Conservation (phyloP, 2,113 vertebrate genomes). For the Sciurus niger region DNA sequence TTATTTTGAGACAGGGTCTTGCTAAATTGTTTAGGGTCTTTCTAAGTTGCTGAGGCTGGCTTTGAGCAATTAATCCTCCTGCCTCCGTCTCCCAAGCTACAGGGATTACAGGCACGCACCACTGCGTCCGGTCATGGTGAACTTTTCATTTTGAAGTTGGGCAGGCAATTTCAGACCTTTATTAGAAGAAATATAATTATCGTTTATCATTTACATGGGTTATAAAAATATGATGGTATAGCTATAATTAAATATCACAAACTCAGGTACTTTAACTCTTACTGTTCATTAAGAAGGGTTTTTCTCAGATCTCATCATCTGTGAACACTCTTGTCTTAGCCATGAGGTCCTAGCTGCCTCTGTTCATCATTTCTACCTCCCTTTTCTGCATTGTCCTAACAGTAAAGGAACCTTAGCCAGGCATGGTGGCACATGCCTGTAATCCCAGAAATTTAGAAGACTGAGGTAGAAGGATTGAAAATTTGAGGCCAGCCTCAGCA, state of each 20-base stretch:
- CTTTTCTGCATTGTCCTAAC: neutral
- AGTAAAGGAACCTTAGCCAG: neutral
- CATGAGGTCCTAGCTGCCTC: neutral
- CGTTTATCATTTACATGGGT: constrained; percentile 8
- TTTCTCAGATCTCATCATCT: neutral
- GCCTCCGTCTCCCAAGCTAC: no score
- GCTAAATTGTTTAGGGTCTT: no score
- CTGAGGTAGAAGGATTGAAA: no score
- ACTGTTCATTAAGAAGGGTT: neutral
- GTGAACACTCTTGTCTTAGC: neutral
- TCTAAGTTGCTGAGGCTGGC: no score
- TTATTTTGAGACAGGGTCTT: no score
- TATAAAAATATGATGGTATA: constrained; percentile 20
- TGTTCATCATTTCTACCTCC: neutral
- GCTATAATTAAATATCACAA: neutral
- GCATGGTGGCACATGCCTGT: no score
- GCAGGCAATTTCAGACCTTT: constrained; percentile 35
- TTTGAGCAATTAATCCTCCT: no score
- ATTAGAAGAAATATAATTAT: constrained; percentile 37
- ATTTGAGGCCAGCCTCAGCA: no score
- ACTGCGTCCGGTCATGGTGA: neutral
- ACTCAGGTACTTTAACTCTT: neutral
- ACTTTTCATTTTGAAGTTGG: constrained; percentile 11
- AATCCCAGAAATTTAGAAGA: no score
- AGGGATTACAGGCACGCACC: no score